Evolutionary conservation across 2,797 vertebrate genomes (phyloP).

Genomic region (Notoglanidium macrostoma): DNA sequence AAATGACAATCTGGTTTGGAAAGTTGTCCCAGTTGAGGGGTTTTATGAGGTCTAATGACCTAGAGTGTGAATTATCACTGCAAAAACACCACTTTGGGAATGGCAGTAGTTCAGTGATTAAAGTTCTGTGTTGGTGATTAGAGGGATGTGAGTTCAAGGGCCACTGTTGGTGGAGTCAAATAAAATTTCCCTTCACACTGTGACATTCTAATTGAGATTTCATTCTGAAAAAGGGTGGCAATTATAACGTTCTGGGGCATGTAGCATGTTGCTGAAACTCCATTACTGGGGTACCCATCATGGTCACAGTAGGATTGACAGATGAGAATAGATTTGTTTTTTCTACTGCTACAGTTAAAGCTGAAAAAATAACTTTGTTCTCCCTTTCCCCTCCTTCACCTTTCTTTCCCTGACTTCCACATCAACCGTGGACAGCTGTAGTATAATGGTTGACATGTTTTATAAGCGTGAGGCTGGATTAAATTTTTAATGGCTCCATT

Average conservation of each 20-base stretch:
- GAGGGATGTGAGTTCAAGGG: constrained; percentile 5
- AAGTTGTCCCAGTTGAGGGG: constrained; percentile 33
- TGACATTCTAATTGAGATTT: background rate
- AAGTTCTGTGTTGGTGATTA: constrained; percentile 9
- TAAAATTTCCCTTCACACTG: background rate
- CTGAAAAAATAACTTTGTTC: constrained; percentile 51
- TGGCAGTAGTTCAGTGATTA: background rate
- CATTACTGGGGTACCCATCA: constrained; percentile 29
- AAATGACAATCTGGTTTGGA: constrained; percentile 45
- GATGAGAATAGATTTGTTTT: constrained; percentile 59
- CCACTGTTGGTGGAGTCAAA: background rate
- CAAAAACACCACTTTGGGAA: constrained; percentile 28
- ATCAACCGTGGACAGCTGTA: constrained; percentile 60
- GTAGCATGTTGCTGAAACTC: constrained; percentile 9
- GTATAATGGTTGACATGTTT: constrained; percentile 73
- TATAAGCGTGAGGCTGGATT: constrained; percentile 74
- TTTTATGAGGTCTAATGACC: constrained; percentile 46
- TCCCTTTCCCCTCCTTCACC: constrained; percentile 59
- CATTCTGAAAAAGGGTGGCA: background rate
- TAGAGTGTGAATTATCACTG: constrained; percentile 18
- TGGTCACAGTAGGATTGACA: constrained; percentile 8
- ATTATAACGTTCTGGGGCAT: constrained; percentile 8
- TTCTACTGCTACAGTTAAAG: constrained; percentile 9
- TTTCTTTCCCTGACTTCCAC: constrained; percentile 59
- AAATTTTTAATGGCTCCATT: constrained; percentile 79